These are phyloP conservation scores for Rana temporaria DNA, from an alignment of 2,113 vertebrate genomes.

Conservation along the genomic window DNA sequence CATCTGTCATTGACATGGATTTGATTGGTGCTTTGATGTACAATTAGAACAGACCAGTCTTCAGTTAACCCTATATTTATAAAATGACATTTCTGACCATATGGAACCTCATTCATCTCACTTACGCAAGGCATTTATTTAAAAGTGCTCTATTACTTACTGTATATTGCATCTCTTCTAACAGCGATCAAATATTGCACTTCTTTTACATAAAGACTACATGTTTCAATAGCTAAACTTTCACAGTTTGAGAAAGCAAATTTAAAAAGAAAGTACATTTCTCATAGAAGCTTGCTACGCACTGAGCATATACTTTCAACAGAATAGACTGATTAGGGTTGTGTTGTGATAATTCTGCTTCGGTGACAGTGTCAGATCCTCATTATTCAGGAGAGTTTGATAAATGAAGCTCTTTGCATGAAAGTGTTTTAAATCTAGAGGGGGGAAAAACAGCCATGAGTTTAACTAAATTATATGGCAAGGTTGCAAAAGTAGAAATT, in stretches of 20 bases:
- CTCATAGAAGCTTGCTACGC: neutral
- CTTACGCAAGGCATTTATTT: conserved; percentile 37
- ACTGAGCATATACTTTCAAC: neutral
- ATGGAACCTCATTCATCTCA: conserved; percentile 41
- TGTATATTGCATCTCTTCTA: conserved; percentile 32
- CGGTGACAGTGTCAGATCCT: neutral
- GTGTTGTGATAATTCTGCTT: neutral
- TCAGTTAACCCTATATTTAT: conserved; percentile 16
- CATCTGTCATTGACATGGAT: neutral
- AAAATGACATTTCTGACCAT: conserved; percentile 13
- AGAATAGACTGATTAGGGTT: neutral
- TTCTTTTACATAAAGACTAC: neutral
- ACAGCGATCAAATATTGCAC: conserved; percentile 19
- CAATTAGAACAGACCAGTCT: conserved; percentile 29
- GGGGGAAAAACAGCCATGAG: neutral
- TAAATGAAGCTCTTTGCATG: neutral
- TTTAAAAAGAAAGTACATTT: neutral
- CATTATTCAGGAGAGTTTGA: neutral
- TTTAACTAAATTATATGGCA: neutral
- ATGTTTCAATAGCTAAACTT: neutral
- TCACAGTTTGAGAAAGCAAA: neutral
- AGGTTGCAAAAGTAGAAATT: too few relatives aligned
- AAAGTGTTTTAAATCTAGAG: neutral
- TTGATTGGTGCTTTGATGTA: conserved; percentile 28
- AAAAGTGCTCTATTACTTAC: conserved; percentile 31